These are phyloP conservation scores for Alviniconcha marisindica DNA, from an alignment of 1,140 invertebrate genomes.

Conservation along the genomic window DNA sequence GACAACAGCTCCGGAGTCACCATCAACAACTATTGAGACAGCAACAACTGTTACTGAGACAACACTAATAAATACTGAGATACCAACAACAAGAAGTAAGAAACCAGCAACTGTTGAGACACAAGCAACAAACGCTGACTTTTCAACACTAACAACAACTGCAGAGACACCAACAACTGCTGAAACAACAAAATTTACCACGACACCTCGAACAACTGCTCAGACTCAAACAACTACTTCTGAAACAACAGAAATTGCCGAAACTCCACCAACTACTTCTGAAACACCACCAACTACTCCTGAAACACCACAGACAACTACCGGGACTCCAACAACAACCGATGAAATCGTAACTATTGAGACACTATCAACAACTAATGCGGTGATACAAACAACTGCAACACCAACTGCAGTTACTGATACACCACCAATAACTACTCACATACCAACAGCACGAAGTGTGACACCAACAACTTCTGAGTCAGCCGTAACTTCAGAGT, in stretches of 20 bases:
- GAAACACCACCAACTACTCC: constrained; percentile 1
- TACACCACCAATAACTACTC: background rate
- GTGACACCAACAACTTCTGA: constrained; percentile 20
- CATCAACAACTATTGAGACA: background rate
- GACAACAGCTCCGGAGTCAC: background rate
- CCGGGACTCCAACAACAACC: background rate
- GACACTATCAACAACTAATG: background rate
- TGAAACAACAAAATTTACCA: background rate
- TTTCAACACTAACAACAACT: background rate
- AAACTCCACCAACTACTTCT: constrained; percentile 28
- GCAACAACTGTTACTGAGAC: background rate
- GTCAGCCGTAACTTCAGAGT: too few species aligned
- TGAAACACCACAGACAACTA: constrained; percentile 1
- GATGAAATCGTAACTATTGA: background rate
- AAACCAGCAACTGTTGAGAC: constrained; percentile 29
- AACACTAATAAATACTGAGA: background rate
- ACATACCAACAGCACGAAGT: background rate
- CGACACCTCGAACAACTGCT: background rate
- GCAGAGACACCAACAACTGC: background rate
- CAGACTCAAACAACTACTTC: background rate
- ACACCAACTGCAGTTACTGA: background rate
- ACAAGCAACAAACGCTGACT: background rate
- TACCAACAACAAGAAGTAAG: constrained; percentile 16
- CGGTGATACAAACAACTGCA: background rate
- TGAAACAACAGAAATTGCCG: background rate